A percentile compares a stretch with the other conserved stretches of the same genome.
These are phyloP conservation scores for Chironomus striatipennis DNA, from an alignment of 1,140 invertebrate species.

Conservation along the genomic window DNA sequence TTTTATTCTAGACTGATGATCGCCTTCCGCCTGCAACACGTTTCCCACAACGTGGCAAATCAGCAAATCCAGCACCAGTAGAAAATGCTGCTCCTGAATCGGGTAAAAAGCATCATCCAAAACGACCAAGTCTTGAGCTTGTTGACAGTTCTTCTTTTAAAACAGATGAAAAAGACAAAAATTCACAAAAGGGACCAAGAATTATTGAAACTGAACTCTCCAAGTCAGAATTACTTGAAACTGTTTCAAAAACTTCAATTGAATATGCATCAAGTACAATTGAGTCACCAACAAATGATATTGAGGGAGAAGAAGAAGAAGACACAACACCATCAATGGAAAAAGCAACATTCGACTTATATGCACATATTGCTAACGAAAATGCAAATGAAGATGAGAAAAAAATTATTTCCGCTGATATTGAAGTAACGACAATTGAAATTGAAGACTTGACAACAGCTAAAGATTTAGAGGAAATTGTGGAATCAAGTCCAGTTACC, in stretches of 20 bases:
- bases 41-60: slow-evolving; percentile 61
- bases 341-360: slow-evolving; percentile 70
- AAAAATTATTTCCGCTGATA: slow-evolving; percentile 29
- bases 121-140: slow-evolving; percentile 60
- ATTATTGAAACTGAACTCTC: slow-evolving; percentile 36
- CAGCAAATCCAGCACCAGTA: slow-evolving; percentile 35
- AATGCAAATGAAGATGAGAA: slow-evolving; percentile 50
- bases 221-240: slow-evolving; percentile 31
- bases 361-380: slow-evolving; percentile 66
- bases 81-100: slow-evolving; percentile 33
- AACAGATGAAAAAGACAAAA: slow-evolving; percentile 49
- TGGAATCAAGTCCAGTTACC: slow-evolving; percentile 40
- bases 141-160: slow-evolving; percentile 72
- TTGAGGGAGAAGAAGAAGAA: slow-evolving; percentile 44
- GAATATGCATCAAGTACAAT: slow-evolving; percentile 31
- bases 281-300: slow-evolving; percentile 30
- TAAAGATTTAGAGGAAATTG: slow-evolving; percentile 33
- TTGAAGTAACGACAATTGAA: slow-evolving; percentile 24
- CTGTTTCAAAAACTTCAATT: slow-evolving; percentile 30
- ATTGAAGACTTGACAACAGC: slow-evolving; percentile 32
- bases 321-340: slow-evolving; percentile 63
- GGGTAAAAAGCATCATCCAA: slow-evolving; percentile 38
- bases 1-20: slow-evolving; percentile 41
- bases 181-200: slow-evolving; percentile 31
- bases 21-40: slow-evolving; percentile 67